Evolutionary conservation across 2,797 vertebrate species (phyloP).

Genomic region (Percopsis omiscomaycus): DNA sequence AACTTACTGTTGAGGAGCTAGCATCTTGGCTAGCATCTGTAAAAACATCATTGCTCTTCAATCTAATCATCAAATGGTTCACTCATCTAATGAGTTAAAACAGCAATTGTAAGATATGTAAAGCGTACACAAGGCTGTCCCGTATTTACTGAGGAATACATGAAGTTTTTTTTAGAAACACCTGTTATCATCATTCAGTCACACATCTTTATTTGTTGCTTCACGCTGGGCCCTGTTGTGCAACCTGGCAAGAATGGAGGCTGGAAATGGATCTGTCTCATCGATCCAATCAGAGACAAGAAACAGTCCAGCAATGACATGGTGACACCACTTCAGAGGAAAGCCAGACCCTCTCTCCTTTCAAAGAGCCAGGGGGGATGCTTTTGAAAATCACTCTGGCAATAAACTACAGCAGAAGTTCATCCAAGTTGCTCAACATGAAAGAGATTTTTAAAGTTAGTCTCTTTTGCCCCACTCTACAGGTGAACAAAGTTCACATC

Average conservation of each 20-base stretch:
- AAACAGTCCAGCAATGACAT: constrained; percentile 61
- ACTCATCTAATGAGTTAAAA: constrained; percentile 5
- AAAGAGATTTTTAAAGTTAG: constrained; percentile 67
- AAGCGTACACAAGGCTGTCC: no score
- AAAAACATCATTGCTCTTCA: constrained; percentile 14
- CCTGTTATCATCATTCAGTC: constrained; percentile 18
- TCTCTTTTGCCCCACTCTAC: constrained; percentile 43
- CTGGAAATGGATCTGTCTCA: constrained; percentile 33
- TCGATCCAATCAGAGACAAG: constrained; percentile 63
- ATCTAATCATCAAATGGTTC: constrained; percentile 10
- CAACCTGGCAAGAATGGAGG: constrained; percentile 23
- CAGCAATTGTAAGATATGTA: neutral
- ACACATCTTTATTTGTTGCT: neutral
- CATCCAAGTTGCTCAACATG: constrained; percentile 73
- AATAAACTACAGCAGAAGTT: constrained; percentile 75
- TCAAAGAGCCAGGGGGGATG: constrained; percentile 70
- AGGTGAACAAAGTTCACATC: constrained; percentile 55
- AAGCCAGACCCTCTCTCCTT: constrained; percentile 71
- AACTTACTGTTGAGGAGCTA: constrained; percentile 29
- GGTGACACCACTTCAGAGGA: constrained; percentile 64
- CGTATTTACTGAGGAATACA: neutral
- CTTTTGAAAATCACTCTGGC: constrained; percentile 73
- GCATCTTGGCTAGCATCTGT: constrained; percentile 22
- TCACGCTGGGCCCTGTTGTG: constrained; percentile 3
- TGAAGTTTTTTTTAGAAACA: constrained; percentile 18